phyloP scores from a whole-genome alignment of 2,888 invertebrate genomes.

The Cephus spinipes region DNA sequence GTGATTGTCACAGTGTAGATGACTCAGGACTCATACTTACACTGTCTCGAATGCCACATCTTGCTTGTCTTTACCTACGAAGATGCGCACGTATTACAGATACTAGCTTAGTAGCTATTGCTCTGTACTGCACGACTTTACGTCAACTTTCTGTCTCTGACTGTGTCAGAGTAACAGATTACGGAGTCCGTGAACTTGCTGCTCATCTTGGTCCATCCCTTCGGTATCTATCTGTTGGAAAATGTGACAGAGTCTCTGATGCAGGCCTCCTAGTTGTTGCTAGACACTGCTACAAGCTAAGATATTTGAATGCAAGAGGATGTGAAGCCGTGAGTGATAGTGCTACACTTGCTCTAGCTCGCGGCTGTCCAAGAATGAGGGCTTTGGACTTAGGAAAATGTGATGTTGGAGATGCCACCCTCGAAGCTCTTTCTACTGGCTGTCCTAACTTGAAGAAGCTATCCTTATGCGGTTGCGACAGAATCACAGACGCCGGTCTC shows the following conservation, averaged over 20 bases:
- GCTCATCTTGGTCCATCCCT: slow-evolving; percentile 86
- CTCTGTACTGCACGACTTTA: slow-evolving; percentile 86
- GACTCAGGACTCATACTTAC: slow-evolving; percentile 87
- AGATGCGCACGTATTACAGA: slow-evolving; percentile 92
- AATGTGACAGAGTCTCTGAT: slow-evolving; percentile 92
- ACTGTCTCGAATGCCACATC: slow-evolving; percentile 87
- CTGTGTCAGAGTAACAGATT: slow-evolving; percentile 90
- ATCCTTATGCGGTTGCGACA: slow-evolving; percentile 90
- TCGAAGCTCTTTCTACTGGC: slow-evolving; percentile 87
- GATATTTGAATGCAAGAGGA: slow-evolving; percentile 91
- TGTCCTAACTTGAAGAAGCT: slow-evolving; percentile 92
- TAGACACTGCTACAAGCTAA: slow-evolving; percentile 86
- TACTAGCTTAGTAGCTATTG: slow-evolving; percentile 90
- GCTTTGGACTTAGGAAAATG: slow-evolving; percentile 94
- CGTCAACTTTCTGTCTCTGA: slow-evolving; percentile 92
- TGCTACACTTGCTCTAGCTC: slow-evolving; percentile 86
- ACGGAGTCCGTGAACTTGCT: slow-evolving; percentile 90
- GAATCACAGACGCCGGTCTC: slow-evolving; percentile 89
- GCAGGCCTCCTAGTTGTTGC: slow-evolving; percentile 90
- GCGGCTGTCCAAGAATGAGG: slow-evolving; percentile 86
- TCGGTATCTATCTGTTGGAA: slow-evolving; percentile 92
- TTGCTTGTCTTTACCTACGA: slow-evolving; percentile 88
- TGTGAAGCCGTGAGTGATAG: slow-evolving; percentile 96
- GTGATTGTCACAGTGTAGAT: slow-evolving; percentile 87
- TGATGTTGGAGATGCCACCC: slow-evolving; percentile 90